Evolutionary conservation across 2,113 vertebrate species (phyloP).

Genomic region (Stigmatopora nigra): DNA sequence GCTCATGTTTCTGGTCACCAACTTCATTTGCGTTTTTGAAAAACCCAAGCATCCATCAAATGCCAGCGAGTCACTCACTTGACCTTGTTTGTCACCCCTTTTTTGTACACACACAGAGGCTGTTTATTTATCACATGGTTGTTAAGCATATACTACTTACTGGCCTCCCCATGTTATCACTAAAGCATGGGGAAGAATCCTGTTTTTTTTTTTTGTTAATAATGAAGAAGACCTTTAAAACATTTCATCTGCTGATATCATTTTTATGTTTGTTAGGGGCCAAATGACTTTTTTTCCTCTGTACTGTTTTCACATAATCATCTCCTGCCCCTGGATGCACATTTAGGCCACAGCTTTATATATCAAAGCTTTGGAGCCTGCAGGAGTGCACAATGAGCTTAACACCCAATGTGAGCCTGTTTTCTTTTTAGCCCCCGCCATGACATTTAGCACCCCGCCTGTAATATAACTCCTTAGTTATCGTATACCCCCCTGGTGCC

Average conservation of each 20-base stretch:
- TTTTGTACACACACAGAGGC: neutral
- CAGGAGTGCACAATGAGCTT: conserved; percentile 53
- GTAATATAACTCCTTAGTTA: conserved; percentile 49
- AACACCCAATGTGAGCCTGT: conserved; percentile 54
- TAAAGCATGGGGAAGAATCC: neutral
- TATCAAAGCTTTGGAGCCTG: conserved; percentile 55
- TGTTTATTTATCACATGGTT: conserved; percentile 33
- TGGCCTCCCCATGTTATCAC: neutral
- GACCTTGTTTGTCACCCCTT: neutral
- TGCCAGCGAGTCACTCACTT: neutral
- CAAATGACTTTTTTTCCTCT: conserved; percentile 54
- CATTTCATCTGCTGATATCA: conserved; percentile 26
- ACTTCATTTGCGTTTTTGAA: neutral
- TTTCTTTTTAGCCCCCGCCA: conserved; percentile 60
- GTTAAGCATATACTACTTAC: neutral
- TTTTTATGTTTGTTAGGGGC: conserved; percentile 28
- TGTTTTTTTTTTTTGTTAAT: conserved; percentile 55
- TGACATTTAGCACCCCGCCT: conserved; percentile 59
- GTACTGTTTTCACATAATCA: conserved; percentile 43
- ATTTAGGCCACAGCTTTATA: conserved; percentile 48
- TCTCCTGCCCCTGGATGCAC: conserved; percentile 18
- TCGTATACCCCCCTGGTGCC: conserved; percentile 22
- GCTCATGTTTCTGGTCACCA: neutral
- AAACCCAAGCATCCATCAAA: neutral
- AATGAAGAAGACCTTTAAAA: conserved; percentile 27